These are phyloP conservation scores for Hyperoplus lanceolatus DNA, from an alignment of 2,797 vertebrate species.

Conservation along the genomic window DNA sequence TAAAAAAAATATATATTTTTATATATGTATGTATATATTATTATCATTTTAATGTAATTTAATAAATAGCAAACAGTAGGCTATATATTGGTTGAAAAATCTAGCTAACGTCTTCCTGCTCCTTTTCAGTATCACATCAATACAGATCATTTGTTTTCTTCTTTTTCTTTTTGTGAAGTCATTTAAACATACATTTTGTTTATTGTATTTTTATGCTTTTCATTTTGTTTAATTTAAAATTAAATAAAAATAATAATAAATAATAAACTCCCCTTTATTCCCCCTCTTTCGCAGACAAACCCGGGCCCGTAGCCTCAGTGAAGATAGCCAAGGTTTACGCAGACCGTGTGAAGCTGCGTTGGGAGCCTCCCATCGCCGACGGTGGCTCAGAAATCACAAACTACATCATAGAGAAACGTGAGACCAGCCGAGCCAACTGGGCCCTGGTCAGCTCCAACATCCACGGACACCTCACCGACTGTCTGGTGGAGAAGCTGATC, in stretches of 20 bases:
- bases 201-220: too few species aligned
- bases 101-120: too few species aligned
- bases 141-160: too few species aligned
- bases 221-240: too few species aligned
- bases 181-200: too few species aligned
- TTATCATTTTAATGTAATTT: too few species aligned
- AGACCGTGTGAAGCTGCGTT: constrained; percentile 93
- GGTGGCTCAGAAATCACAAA: constrained; percentile 99
- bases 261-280: not conserved
- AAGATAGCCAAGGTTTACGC: constrained; percentile 93
- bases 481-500: constrained; percentile 95
- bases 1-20: too few species aligned
- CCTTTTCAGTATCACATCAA: too few species aligned
- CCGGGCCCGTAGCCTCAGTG: constrained; percentile 95
- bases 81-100: too few species aligned
- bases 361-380: constrained; percentile 95
- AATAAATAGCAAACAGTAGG: too few species aligned
- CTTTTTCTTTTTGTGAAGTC: too few species aligned
- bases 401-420: constrained; percentile 97
- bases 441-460: constrained; percentile 94
- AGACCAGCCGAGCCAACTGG: constrained; percentile 99
- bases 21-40: too few species aligned
- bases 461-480: constrained; percentile 90
- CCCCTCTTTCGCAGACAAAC: constrained; percentile 89
- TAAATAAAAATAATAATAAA: not conserved